Percentiles rank a stretch among this genome's conserved stretches.
Conservation (phyloP, 2,888 invertebrate genomes). For the Pyrocoelia pectoralis region DNA sequence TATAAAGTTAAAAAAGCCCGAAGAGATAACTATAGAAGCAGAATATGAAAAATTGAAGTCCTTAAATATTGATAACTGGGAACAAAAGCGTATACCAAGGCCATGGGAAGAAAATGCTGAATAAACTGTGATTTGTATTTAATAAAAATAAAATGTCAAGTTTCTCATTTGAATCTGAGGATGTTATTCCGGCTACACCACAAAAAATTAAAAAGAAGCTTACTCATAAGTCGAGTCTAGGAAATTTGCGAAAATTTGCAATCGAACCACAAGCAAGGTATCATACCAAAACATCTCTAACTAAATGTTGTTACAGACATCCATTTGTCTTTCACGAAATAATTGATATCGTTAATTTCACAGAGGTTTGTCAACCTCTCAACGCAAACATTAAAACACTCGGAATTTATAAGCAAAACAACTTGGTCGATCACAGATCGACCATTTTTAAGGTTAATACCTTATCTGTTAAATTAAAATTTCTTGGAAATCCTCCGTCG, state of each 20-base stretch:
- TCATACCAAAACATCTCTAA: background rate
- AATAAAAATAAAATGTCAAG: background rate
- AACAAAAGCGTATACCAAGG: conserved; percentile 83
- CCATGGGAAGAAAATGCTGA: conserved; percentile 76
- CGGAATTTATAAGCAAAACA: conserved; percentile 15
- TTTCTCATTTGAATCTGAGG: background rate
- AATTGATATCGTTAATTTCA: conserved; percentile 17
- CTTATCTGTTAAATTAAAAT: conserved; percentile 4
- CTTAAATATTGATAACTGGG: conserved; percentile 83
- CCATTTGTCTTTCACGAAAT: conserved; percentile 24
- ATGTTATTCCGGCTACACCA: conserved; percentile 28
- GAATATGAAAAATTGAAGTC: conserved; percentile 77
- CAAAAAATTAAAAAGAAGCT: conserved; percentile 11
- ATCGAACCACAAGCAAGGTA: background rate
- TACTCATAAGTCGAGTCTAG: background rate
- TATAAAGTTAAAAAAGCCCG: conserved; percentile 69
- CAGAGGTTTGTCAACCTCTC: background rate
- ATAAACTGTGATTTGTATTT: background rate
- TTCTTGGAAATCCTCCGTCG: conserved; percentile 4
- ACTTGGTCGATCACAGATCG: background rate
- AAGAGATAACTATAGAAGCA: conserved; percentile 75
- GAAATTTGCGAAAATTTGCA: background rate
- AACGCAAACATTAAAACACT: conserved; percentile 20
- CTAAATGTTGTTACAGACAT: conserved; percentile 5
- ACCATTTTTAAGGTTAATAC: background rate